Base-by-base conservation (phyloP, 2,888 invertebrate species). In the Adelognathus sp. region DNA sequence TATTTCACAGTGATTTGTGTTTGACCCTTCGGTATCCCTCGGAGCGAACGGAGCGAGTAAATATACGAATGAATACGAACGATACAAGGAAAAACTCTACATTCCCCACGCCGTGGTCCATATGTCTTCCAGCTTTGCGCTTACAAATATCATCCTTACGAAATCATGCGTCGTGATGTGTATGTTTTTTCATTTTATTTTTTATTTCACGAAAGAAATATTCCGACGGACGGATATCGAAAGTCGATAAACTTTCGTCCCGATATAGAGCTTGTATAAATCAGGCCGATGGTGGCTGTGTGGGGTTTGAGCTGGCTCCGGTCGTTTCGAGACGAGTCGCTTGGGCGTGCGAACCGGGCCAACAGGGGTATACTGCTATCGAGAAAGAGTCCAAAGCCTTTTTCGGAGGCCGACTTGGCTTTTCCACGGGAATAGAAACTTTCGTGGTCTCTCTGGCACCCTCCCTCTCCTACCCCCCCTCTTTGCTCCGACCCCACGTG, bases 241-340 rank as follows among this genome's bases (percentile, higher is more conserved):
- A 79, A 79, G 75, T 79, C 79, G 75, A 79, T 79, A 72, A 79
- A 79, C 79, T 79, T 75, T 79, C n/a, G n/a, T 79, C 71, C 31
- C 63, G 72, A 72, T 79, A 46, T 60, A 72, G 41, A 18, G 14
- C 39, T n/a, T n/a, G 63, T 69, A 60, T 76, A 36, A 36, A 50
- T 39, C 66, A 36, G 54, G 31, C 29, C 66, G 61, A 63, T 72
- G 60, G 60, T 39, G n/a, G 33, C 52, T 36, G 66, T 24, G 36
- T 16, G 24, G 24, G 66, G 54, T 54, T 56, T 72, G 52, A n/a
- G 67, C 36, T 39, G 52, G 31, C 44, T 63, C 56, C 46, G 41
- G 33, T 72, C 72, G 56, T 44, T 67, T 79, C 54, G 41, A 69
- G 27, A 75, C 79, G n/a, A n/a, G 70, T 61, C 54, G 75, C 70